Evolutionary conservation across 2,888 invertebrate species (phyloP).

Genomic region (Tineola bisselliella): DNA sequence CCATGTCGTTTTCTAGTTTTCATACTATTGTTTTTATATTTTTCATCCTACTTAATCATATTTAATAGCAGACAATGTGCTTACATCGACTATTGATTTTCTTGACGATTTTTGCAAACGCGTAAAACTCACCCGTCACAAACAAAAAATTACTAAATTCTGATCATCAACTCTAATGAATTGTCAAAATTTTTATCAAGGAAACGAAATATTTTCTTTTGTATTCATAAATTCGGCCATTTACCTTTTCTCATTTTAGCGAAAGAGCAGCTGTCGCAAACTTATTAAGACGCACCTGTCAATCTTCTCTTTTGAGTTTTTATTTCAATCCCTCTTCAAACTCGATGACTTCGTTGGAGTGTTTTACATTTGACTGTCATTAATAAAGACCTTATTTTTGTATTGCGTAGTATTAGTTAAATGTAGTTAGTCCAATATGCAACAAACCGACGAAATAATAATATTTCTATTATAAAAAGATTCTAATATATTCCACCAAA

Average conservation of each 20-base stretch:
- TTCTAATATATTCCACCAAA: not conserved
- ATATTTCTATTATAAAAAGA: no score
- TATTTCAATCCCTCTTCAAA: slow-evolving; percentile 50
- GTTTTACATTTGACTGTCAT: slow-evolving; percentile 35
- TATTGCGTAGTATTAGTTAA: no score
- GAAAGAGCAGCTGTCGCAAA: slow-evolving; percentile 50
- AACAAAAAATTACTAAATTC: not conserved
- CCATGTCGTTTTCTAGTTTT: not conserved
- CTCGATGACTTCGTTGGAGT: slow-evolving; percentile 41
- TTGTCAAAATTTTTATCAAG: slow-evolving; percentile 11
- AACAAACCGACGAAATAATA: no score
- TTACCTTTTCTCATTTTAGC: slow-evolving; percentile 61
- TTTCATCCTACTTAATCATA: no score
- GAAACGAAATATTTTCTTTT: slow-evolving; percentile 18
- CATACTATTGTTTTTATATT: no score
- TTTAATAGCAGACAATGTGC: no score
- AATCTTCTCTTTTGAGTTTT: slow-evolving; percentile 54
- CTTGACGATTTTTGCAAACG: not conserved
- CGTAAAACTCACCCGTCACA: not conserved
- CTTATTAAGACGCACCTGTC: slow-evolving; percentile 69
- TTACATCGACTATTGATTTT: no score
- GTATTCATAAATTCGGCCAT: slow-evolving; percentile 42
- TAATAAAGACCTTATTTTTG: not conserved
- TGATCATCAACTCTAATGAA: slow-evolving; percentile 6
- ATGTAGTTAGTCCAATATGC: no score